A percentile compares a stretch with the other conserved stretches of the same genome.
Conservation (phyloP, 1,140 invertebrate genomes). For the Samia ricini region DNA sequence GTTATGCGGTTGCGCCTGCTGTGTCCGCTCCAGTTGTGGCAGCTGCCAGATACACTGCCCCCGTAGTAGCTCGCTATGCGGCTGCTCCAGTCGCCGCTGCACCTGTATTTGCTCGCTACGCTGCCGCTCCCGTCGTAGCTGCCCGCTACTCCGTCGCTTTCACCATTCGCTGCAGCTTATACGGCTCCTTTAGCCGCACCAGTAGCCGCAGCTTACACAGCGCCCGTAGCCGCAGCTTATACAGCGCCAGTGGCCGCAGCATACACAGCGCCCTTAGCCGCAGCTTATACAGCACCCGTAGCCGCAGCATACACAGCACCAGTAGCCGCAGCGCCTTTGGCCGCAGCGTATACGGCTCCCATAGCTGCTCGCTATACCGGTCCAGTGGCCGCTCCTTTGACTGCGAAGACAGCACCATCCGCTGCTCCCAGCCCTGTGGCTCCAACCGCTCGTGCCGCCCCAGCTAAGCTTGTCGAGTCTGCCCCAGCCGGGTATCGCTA, state of each 20-base stretch:
- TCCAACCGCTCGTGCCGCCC: slow-evolving; percentile 36
- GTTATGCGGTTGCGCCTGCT: slow-evolving; percentile 26
- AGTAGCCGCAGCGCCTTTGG: slow-evolving; percentile 18
- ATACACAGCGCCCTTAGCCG: slow-evolving; percentile 20
- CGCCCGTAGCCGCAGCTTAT: slow-evolving; percentile 9
- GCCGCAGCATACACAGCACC: slow-evolving; percentile 8
- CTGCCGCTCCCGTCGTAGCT: slow-evolving; percentile 15
- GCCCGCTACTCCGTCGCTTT: slow-evolving; percentile 9
- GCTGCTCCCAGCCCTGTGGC: slow-evolving; percentile 5
- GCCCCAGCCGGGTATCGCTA: slow-evolving; percentile 55
- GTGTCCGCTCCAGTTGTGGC: slow-evolving; percentile 21
- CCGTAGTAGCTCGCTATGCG: slow-evolving; percentile 27
- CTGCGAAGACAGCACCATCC: not conserved
- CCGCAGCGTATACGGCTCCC: slow-evolving; percentile 13
- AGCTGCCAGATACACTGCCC: slow-evolving; percentile 26
- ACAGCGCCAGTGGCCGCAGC: not conserved
- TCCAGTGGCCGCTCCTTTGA: slow-evolving; percentile 19
- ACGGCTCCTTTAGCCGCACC: slow-evolving; percentile 5
- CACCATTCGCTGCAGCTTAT: slow-evolving; percentile 16
- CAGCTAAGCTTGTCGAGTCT: slow-evolving; percentile 49
- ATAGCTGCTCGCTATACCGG: slow-evolving; percentile 22
- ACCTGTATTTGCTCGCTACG: slow-evolving; percentile 34
- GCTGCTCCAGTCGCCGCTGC: slow-evolving; percentile 25
- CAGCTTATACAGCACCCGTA: slow-evolving; percentile 14
- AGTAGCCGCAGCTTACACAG: slow-evolving; percentile 18